These are phyloP conservation scores for Cryptocephalus primarius DNA, from an alignment of 2,888 invertebrate genomes.

Conservation along the genomic window DNA sequence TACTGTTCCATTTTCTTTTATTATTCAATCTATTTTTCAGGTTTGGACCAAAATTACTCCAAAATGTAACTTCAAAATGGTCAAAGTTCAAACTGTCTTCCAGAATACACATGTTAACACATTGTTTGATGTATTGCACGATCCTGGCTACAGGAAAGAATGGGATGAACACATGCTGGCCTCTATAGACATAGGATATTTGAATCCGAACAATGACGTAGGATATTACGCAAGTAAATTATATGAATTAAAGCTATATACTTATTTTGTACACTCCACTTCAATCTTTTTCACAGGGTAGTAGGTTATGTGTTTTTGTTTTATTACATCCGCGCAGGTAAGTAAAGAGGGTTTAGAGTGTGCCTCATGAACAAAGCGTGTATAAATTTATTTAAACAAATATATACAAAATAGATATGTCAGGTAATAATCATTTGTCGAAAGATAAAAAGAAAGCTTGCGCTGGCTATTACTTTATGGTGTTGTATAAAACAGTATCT, in stretches of 20 bases:
- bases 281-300: not conserved
- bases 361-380: too few relatives aligned
- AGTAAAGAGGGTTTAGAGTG: too few relatives aligned
- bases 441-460: too few relatives aligned
- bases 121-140: slow-evolving; percentile 82
- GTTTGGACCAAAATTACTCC: slow-evolving; percentile 51
- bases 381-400: too few relatives aligned
- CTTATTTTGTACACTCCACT: not conserved
- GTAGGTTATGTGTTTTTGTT: not conserved
- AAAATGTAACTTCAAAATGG: slow-evolving; percentile 51
- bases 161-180: slow-evolving; percentile 90
- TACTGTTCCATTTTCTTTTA: not conserved
- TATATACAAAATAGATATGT: too few relatives aligned
- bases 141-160: slow-evolving; percentile 75
- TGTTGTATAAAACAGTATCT: too few relatives aligned
- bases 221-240: slow-evolving; percentile 66
- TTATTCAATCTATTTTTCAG: slow-evolving; percentile 20
- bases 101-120: slow-evolving; percentile 62
- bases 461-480: too few relatives aligned
- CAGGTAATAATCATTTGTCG: too few relatives aligned
- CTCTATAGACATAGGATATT: slow-evolving; percentile 75
- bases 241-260: too few relatives aligned
- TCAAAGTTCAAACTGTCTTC: slow-evolving; percentile 57
- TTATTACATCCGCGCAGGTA: not conserved
- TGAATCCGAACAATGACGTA: slow-evolving; percentile 88